phyloP scores from a whole-genome alignment of 2,113 vertebrate species.

The Archilochus colubris region DNA sequence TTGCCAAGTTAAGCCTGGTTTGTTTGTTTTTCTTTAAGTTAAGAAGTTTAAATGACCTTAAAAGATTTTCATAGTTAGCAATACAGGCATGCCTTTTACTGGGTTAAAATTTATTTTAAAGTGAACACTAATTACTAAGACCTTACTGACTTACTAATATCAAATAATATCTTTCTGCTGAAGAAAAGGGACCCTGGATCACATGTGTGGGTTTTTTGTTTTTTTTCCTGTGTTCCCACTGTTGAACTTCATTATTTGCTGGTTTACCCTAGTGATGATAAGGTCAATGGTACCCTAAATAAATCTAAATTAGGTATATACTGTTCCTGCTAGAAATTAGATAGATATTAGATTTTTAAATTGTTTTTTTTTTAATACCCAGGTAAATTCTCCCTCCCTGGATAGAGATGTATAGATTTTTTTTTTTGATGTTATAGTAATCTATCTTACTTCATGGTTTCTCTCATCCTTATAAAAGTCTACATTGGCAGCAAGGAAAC shows the following conservation, averaged over 20 bases:
- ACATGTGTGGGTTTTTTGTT: too few relatives aligned
- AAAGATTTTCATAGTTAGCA: background rate
- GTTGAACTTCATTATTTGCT: background rate
- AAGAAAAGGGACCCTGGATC: background rate
- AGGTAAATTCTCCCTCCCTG: background rate
- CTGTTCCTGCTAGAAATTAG: background rate
- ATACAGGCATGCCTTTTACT: background rate
- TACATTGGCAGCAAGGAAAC: background rate
- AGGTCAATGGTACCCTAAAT: background rate
- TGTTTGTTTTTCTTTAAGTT: background rate
- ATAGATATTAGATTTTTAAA: too few relatives aligned
- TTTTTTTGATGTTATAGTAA: background rate
- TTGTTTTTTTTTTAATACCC: background rate
- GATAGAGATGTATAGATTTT: background rate
- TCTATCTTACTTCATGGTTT: background rate
- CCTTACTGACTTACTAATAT: background rate
- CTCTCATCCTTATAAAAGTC: background rate
- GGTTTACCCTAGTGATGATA: background rate
- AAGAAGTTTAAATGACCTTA: background rate
- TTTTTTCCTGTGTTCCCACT: background rate
- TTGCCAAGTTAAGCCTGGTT: background rate
- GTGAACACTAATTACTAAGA: background rate
- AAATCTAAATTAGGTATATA: background rate
- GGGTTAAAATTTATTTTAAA: background rate
- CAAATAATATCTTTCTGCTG: background rate